A percentile compares a stretch with the other conserved stretches of the same genome.
These are phyloP conservation scores for Polydrusus tereticollis DNA, from an alignment of 2,888 invertebrate genomes.

Conservation along the genomic window DNA sequence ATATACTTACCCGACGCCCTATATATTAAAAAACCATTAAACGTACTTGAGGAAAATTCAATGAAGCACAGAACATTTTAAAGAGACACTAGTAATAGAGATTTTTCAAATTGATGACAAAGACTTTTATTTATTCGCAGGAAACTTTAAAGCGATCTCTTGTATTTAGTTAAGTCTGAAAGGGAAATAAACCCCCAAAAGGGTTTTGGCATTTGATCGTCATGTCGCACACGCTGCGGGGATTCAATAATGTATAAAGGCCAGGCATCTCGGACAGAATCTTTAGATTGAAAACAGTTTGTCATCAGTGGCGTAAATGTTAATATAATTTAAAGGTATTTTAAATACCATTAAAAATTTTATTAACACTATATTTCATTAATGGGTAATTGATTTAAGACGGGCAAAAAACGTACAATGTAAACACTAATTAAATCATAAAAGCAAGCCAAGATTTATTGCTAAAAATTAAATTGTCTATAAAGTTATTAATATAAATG, in stretches of 20 bases:
- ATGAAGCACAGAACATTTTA: no score
- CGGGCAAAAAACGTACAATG: not conserved
- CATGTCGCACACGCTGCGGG: not conserved
- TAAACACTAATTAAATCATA: not conserved
- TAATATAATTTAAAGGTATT: no score
- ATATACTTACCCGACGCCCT: no score
- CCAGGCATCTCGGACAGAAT: not conserved
- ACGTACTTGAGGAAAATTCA: no score
- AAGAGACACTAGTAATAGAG: no score
- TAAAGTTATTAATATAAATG: not conserved
- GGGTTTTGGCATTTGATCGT: constrained; percentile 4
- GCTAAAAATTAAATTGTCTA: not conserved
- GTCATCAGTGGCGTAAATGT: not conserved
- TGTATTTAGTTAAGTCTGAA: not conserved
- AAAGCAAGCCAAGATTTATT: not conserved
- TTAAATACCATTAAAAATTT: no score
- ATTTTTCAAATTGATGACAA: not conserved
- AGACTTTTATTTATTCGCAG: not conserved
- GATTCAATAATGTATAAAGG: constrained; percentile 3
- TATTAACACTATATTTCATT: no score
- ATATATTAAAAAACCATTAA: no score
- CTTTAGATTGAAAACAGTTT: not conserved
- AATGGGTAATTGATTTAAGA: no score
- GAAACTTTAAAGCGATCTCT: constrained; percentile 1
- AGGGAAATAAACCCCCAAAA: not conserved